These are phyloP conservation scores for Hippoglossus stenolepis DNA, from an alignment of 2,113 vertebrate genomes.

Conservation along the genomic window DNA sequence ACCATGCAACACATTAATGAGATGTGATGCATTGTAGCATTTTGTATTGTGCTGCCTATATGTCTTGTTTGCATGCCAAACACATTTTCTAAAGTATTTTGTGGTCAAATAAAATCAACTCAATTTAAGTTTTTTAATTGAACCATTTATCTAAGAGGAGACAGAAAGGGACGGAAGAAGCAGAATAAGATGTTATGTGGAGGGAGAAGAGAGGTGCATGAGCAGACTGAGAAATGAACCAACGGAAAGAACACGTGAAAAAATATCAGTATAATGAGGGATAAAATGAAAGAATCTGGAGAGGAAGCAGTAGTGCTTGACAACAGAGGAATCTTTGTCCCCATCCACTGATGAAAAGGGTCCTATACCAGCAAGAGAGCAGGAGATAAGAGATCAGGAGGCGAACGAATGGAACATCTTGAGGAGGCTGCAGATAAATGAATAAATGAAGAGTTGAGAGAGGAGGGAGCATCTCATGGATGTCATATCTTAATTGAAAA, in stretches of 20 bases:
- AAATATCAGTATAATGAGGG: not conserved
- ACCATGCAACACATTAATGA: not conserved
- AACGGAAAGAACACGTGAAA: constrained; percentile 1
- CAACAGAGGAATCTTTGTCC: not conserved
- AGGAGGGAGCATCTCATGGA: constrained; percentile 72
- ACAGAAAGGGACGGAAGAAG: not conserved
- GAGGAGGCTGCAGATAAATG: constrained; percentile 53
- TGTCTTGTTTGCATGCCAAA: not conserved
- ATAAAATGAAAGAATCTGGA: constrained; percentile 7
- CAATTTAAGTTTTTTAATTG: not conserved
- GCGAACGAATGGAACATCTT: constrained; percentile 55
- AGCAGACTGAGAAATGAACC: not conserved
- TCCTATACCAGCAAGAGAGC: constrained; percentile 14
- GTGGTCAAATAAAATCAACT: not conserved
- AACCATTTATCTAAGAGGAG: not conserved
- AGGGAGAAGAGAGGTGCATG: not conserved
- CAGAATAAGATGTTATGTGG: not conserved
- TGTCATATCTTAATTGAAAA: constrained; percentile 85
- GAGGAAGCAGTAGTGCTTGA: constrained; percentile 19
- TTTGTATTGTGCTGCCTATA: not conserved
- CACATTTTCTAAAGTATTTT: not conserved
- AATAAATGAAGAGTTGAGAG: constrained; percentile 60
- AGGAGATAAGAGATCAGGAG: constrained; percentile 35
- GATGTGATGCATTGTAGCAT: not conserved
- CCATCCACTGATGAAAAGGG: not conserved